These are phyloP conservation scores for Amphimedon queenslandica DNA, from an alignment of 37 sponge, comb jelly and placozoan species.

Conservation along the genomic window DNA sequence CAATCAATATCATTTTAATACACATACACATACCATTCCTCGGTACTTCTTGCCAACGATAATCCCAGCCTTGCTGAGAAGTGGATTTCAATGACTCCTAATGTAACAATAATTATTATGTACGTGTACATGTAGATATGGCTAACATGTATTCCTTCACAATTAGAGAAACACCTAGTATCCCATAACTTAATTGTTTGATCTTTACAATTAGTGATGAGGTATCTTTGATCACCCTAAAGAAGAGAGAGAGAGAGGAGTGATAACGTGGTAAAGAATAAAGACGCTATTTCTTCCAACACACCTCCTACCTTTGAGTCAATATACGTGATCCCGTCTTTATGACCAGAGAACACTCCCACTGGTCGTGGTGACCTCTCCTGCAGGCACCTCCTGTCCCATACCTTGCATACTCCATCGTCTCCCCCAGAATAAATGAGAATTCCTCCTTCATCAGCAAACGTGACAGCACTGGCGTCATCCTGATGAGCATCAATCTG, in stretches of 20 bases:
- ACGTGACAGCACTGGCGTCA: constrained; percentile 67
- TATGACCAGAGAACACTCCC: constrained; percentile 83
- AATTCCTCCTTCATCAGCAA: constrained; percentile 46
- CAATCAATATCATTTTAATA: background rate
- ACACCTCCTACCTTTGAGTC: constrained; percentile 68
- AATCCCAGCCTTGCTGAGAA: constrained; percentile 71
- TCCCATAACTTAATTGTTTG: constrained; percentile 95
- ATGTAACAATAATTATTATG: background rate
- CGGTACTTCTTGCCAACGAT: constrained; percentile 72
- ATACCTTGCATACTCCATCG: constrained; percentile 68
- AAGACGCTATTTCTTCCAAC: background rate
- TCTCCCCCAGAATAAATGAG: constrained; percentile 78
- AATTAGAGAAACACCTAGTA: constrained; percentile 51
- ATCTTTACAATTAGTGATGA: constrained; percentile 93
- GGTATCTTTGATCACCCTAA: constrained; percentile 66
- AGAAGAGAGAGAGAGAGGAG: background rate
- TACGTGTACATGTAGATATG: background rate
- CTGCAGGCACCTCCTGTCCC: constrained; percentile 74
- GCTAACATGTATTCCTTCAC: constrained; percentile 22
- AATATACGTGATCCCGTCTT: constrained; percentile 78
- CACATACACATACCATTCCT: constrained; percentile 9
- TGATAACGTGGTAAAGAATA: background rate
- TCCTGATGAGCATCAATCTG: constrained; percentile 76
- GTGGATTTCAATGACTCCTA: constrained; percentile 36
- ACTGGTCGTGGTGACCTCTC: constrained; percentile 62